Conservation (phyloP, 1,140 invertebrate species). For the Drosophila rhopaloa region DNA sequence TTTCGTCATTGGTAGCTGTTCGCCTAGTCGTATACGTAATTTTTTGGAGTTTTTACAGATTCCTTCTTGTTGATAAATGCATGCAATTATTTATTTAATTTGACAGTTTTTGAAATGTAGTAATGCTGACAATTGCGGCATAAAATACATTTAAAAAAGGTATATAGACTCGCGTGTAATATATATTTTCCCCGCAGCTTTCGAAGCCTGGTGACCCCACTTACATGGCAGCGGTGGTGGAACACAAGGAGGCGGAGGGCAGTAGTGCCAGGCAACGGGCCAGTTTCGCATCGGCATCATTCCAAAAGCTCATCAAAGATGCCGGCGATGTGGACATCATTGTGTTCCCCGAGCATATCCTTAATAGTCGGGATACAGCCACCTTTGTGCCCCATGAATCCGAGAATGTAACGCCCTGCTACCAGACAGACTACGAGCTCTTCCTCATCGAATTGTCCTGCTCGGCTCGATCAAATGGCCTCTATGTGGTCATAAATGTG, state of each 20-base stretch:
- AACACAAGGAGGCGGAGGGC: conserved; percentile 60
- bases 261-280: neutral
- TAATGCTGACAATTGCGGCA: too few species aligned
- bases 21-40: conserved; percentile 1
- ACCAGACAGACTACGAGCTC: conserved; percentile 63
- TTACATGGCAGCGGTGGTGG: conserved; percentile 86
- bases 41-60: neutral
- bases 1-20: neutral
- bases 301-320: conserved; percentile 42
- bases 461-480: conserved; percentile 36
- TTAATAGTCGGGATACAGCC: conserved; percentile 62
- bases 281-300: neutral
- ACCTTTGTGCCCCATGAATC: conserved; percentile 65
- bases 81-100: too few species aligned
- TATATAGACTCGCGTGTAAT: too few species aligned
- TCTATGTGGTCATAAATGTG: conserved; percentile 78
- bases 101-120: too few species aligned
- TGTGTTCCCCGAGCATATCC: conserved; percentile 91
- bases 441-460: conserved; percentile 73
- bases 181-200: conserved; percentile 46
- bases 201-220: conserved; percentile 84
- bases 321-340: conserved; percentile 88
- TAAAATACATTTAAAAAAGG: neutral
- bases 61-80: too few species aligned
- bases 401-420: conserved; percentile 61